Evolutionary conservation across 1,140 invertebrate genomes (phyloP), one percentile per base, ranked within the genome.

Genomic region (Lordiphosa stackelbergi): DNA sequence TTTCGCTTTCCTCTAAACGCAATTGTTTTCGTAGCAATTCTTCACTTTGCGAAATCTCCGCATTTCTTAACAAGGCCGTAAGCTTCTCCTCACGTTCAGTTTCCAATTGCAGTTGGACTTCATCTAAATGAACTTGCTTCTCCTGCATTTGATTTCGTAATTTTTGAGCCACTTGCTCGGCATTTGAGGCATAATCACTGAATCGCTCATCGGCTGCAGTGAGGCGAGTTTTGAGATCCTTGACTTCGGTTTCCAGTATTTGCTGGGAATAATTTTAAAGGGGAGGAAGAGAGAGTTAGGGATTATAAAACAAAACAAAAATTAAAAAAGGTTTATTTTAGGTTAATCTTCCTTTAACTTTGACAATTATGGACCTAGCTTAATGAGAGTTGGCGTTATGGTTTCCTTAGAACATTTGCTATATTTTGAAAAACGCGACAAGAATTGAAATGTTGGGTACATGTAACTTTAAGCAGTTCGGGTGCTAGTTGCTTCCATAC

Each of bases 11-110:
- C 57, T 87, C 86, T 45, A 91, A 90, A 37, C 92, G 90, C 69
- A 93, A 90, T 54, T 94, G 91, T 63, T 94, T 92, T 62, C 91
- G 91, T 1, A 93, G 91, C 47, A 94, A 89, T 85, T 95, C 93
- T 51, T 94, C 90, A 51, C 94, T 92, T 81, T 96, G 95, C 0
- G 94, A 95, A 55, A 96, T 92, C 86, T 95, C 92, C 3, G 95
- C 95, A 85, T 95, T 96, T 22, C 94, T 90, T 31, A 96, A 72
- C 47, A 96, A 86, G 1, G 93, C 92, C 8, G 92, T 91, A 81
- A 95, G 92, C 71, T 94, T 95, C 55, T 96, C 94, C 51, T 91
- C 88, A 24, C 90, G 90, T 58, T 94, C 93, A 54, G 90, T 90
- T 73, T 58, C 89, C 86, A 77, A 60, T 42, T 62, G 51, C 16